Evolutionary conservation across 1,140 invertebrate genomes (phyloP).

Genomic region (Lepidurus apus): DNA sequence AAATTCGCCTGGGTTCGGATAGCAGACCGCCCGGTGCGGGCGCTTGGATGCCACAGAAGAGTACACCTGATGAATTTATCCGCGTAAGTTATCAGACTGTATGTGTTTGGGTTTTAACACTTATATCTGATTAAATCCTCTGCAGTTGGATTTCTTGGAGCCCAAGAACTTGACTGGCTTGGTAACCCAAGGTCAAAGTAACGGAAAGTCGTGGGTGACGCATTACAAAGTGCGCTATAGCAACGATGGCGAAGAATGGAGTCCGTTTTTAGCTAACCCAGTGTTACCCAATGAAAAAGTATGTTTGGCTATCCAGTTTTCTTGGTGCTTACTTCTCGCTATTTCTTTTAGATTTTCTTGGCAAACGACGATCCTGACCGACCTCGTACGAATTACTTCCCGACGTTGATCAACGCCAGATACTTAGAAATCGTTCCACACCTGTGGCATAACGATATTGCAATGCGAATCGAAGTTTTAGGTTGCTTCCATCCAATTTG

Average conservation of each 20-base stretch:
- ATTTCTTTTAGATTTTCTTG: constrained; percentile 47
- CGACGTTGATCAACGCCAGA: constrained; percentile 56
- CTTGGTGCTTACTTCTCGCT: constrained; percentile 45
- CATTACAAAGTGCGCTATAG: constrained; percentile 67
- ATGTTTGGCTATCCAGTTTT: constrained; percentile 50
- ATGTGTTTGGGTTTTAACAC: background rate
- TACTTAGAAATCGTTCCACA: constrained; percentile 60
- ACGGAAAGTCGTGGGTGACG: constrained; percentile 62
- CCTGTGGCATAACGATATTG: constrained; percentile 62
- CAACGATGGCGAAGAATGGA: constrained; percentile 61
- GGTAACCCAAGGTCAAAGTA: constrained; percentile 59
- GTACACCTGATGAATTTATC: constrained; percentile 59
- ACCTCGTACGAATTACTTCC: constrained; percentile 55
- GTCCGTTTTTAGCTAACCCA: constrained; percentile 54
- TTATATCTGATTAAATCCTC: constrained; percentile 38
- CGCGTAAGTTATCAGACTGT: constrained; percentile 44
- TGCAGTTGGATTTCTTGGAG: constrained; percentile 67
- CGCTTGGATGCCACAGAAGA: constrained; percentile 56
- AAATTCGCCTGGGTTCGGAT: constrained; percentile 35
- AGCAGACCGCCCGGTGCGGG: constrained; percentile 38
- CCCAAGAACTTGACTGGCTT: constrained; percentile 69
- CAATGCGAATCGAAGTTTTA: constrained; percentile 60
- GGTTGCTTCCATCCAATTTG: constrained; percentile 68
- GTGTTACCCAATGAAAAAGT: background rate
- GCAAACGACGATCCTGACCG: constrained; percentile 59